Percentiles rank a stretch among this genome's conserved stretches.
These are phyloP conservation scores for Andrena marginata DNA, from an alignment of 2,888 invertebrate species.

Conservation along the genomic window DNA sequence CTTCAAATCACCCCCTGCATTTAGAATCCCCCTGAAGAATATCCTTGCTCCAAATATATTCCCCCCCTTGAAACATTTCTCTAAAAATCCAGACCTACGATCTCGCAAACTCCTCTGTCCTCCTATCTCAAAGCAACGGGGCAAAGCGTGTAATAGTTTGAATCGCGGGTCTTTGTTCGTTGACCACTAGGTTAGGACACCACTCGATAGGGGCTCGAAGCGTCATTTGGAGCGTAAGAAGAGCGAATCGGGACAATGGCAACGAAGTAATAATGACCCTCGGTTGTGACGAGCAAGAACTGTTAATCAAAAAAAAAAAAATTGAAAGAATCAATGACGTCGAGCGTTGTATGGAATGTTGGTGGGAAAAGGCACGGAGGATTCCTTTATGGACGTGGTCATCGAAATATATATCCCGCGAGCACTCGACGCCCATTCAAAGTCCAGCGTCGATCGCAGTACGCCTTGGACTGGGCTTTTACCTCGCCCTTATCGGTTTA, in stretches of 20 bases:
- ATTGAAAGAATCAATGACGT: slow-evolving; percentile 14
- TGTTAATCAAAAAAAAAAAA: slow-evolving; percentile 11
- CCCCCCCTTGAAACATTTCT: no score
- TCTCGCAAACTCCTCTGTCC: background rate
- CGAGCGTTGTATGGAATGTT: slow-evolving; percentile 6
- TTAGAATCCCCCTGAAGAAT: no score
- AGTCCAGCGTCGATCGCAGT: slow-evolving; percentile 45
- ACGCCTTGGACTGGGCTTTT: slow-evolving; percentile 39
- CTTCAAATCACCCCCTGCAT: no score
- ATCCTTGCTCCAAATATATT: no score
- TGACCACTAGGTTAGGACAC: background rate
- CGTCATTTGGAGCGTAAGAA: slow-evolving; percentile 9
- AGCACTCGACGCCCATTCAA: slow-evolving; percentile 29
- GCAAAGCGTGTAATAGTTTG: slow-evolving; percentile 1
- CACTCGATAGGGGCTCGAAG: slow-evolving; percentile 4
- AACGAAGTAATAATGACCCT: slow-evolving; percentile 8
- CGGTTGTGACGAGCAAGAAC: slow-evolving; percentile 2
- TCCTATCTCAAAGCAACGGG: background rate
- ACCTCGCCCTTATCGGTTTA: slow-evolving; percentile 59
- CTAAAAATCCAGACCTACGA: background rate
- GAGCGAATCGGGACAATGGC: slow-evolving; percentile 4
- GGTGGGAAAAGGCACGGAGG: slow-evolving; percentile 1
- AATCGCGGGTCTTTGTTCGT: background rate
- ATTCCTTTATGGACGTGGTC: slow-evolving; percentile 28
- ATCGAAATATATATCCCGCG: slow-evolving; percentile 39